Percentiles rank a stretch among this genome's conserved stretches.
Evolutionary conservation across 92 coral and sea anemone species (phyloP).

Genomic region (Umimayanthus kanabou): DNA sequence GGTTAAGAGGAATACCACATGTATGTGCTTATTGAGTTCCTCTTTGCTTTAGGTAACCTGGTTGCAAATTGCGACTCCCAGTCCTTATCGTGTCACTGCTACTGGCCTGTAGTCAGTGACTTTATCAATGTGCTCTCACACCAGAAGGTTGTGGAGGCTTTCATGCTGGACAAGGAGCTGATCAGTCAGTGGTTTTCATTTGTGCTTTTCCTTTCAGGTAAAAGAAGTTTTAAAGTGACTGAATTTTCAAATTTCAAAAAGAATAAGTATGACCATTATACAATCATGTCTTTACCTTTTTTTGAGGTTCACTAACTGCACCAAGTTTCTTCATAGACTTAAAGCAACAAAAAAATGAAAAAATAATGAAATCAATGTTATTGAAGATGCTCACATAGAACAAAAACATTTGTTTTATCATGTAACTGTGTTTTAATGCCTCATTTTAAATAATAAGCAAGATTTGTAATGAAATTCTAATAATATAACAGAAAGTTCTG

Average conservation of each 20-base stretch:
- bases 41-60: slow-evolving; percentile 48
- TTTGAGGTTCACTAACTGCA: too few relatives aligned
- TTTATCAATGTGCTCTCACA: slow-evolving; percentile 94
- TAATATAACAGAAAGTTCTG: too few relatives aligned
- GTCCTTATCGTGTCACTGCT: slow-evolving; percentile 81
- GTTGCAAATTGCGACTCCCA: slow-evolving; percentile 80
- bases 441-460: too few relatives aligned
- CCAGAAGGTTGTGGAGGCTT: slow-evolving; percentile 80
- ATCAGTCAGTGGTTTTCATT: slow-evolving; percentile 88
- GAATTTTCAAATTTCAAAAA: neutral
- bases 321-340: too few relatives aligned
- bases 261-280: neutral
- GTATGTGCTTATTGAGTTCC: neutral
- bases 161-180: slow-evolving; percentile 83
- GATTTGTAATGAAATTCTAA: too few relatives aligned
- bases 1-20: too few relatives aligned
- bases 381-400: too few relatives aligned
- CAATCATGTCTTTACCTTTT: too few relatives aligned
- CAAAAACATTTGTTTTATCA: too few relatives aligned
- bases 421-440: too few relatives aligned
- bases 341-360: too few relatives aligned
- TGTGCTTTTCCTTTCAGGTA: slow-evolving; percentile 83
- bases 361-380: too few relatives aligned
- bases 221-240: neutral
- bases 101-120: slow-evolving; percentile 98